These are phyloP conservation scores for Hylomyscus alleni DNA, from an alignment of 2,797 vertebrate genomes.

Conservation along the genomic window DNA sequence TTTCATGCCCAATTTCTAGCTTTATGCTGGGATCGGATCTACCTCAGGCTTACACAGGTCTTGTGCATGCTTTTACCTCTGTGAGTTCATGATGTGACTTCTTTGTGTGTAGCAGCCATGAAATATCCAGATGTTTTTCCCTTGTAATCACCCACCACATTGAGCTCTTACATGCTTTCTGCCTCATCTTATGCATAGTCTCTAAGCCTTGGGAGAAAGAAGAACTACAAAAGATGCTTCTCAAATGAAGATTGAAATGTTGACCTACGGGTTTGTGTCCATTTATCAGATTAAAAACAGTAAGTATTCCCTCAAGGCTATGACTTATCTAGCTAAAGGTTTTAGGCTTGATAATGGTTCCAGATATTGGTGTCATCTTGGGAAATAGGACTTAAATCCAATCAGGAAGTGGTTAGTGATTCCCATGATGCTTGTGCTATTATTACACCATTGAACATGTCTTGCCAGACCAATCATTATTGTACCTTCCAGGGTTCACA, in stretches of 20 bases:
- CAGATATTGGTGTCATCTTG: background rate
- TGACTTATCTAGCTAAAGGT: background rate
- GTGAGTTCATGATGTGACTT: background rate
- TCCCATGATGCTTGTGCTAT: background rate
- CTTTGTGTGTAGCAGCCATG: background rate
- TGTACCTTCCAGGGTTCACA: background rate
- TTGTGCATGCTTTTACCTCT: background rate
- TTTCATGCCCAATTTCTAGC: background rate
- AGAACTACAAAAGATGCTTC: background rate
- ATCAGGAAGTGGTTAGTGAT: background rate
- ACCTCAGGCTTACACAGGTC: background rate
- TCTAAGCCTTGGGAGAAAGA: background rate
- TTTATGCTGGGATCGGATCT: background rate
- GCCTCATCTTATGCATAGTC: background rate
- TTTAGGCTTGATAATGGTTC: background rate
- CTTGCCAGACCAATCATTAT: background rate
- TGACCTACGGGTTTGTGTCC: background rate
- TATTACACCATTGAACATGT: background rate
- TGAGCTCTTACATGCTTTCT: background rate
- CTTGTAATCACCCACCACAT: background rate
- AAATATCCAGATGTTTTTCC: background rate
- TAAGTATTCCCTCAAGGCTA: background rate
- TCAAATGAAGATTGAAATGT: background rate
- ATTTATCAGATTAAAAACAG: background rate
- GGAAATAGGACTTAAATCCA: background rate